Percentiles rank a stretch among this genome's conserved stretches.
These are phyloP conservation scores for Malurus splendens DNA, from an alignment of 2,797 vertebrate genomes.

Conservation along the genomic window DNA sequence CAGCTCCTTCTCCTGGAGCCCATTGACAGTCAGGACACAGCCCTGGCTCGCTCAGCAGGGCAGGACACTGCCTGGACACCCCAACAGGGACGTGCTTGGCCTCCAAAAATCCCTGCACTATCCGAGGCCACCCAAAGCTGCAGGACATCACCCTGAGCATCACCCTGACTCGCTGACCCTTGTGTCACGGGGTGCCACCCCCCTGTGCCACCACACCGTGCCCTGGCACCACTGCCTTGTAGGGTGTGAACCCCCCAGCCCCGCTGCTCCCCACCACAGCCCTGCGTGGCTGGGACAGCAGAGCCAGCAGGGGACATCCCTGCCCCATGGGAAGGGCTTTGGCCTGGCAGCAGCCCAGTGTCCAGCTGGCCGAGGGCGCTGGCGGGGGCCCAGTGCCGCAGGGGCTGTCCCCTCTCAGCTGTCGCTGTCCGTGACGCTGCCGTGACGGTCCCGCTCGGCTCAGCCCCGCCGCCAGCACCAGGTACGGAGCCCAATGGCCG, in stretches of 20 bases:
- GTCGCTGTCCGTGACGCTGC: constrained; percentile 35
- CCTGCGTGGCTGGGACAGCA: not conserved
- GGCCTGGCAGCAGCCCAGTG: not conserved
- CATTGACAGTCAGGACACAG: not conserved
- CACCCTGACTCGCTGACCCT: not conserved
- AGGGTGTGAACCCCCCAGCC: rapidly evolving
- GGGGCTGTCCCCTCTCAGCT: constrained; percentile 10
- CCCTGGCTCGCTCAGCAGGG: not conserved
- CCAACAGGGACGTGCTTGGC: rapidly evolving
- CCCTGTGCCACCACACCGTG: not conserved
- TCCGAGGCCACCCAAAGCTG: rapidly evolving
- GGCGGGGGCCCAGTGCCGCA: not conserved
- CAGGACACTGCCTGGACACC: not conserved
- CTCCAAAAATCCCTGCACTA: not conserved
- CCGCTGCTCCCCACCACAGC: rapidly evolving
- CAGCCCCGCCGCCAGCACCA: not conserved
- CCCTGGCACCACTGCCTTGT: rapidly evolving
- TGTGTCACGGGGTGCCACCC: not conserved
- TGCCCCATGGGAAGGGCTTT: not conserved
- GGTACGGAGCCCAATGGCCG: not conserved
- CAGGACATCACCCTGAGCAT: not conserved
- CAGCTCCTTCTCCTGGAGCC: not conserved
- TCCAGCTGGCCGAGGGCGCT: not conserved
- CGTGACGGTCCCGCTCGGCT: rapidly evolving
- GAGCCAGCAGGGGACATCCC: rapidly evolving